These are phyloP conservation scores for Regulus satrapa DNA, from an alignment of 2,113 vertebrate species.

Conservation along the genomic window DNA sequence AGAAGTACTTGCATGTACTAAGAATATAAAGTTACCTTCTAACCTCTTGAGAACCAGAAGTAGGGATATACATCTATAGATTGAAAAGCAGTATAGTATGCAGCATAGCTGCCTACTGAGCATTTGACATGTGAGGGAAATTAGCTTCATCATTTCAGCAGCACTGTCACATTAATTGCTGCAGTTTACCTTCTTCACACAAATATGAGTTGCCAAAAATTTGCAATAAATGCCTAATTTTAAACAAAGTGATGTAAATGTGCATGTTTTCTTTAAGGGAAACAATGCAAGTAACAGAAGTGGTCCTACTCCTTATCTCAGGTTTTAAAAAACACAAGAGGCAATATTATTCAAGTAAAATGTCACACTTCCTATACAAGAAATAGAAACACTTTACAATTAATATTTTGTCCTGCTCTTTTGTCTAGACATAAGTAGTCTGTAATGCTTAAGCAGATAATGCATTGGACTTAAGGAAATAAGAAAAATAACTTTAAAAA, in stretches of 20 bases:
- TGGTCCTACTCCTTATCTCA: background rate
- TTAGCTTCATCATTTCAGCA: background rate
- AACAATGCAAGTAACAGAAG: background rate
- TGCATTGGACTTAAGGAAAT: background rate
- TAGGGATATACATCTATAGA: background rate
- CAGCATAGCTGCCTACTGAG: background rate
- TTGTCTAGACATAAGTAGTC: background rate
- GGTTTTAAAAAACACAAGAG: background rate
- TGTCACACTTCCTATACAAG: background rate
- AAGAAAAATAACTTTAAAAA: background rate
- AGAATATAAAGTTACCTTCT: background rate
- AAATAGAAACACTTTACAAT: background rate
- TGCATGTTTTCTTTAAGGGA: background rate
- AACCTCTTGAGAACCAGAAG: background rate
- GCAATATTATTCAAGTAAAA: background rate
- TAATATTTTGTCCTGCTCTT: background rate
- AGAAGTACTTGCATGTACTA: background rate
- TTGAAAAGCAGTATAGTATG: fast-evolving
- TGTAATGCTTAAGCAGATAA: background rate
- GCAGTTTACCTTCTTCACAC: background rate
- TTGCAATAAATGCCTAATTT: background rate
- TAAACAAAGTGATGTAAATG: background rate
- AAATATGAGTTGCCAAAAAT: background rate
- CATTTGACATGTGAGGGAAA: background rate
- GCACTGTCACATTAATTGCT: background rate